Percentiles rank a stretch among this genome's conserved stretches.
phyloP scores from a whole-genome alignment of 2,113 vertebrate genomes.

The Antigone vipio region DNA sequence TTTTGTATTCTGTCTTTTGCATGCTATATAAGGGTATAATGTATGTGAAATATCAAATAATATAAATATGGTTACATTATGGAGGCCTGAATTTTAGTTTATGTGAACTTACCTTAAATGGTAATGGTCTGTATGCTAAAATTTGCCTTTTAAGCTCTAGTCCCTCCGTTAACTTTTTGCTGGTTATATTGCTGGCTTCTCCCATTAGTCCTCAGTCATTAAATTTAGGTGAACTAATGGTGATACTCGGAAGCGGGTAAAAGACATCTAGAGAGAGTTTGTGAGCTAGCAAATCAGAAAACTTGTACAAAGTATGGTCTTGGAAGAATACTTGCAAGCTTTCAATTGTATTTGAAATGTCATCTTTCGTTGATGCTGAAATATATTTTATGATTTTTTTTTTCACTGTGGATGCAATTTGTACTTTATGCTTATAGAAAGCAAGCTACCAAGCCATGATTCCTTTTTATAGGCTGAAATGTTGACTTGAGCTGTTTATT shows the following conservation, averaged over 20 bases:
- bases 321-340: neutral
- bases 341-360: neutral
- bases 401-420: neutral
- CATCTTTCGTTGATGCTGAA: neutral
- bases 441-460: neutral
- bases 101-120: rapidly evolving
- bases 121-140: neutral
- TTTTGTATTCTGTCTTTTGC: neutral
- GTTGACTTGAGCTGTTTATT: neutral
- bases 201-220: neutral
- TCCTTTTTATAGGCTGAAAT: neutral
- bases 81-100: neutral
- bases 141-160: neutral
- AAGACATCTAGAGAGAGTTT: neutral
- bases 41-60: neutral
- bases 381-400: neutral
- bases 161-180: neutral
- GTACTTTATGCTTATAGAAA: neutral
- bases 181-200: neutral
- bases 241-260: neutral
- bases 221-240: neutral
- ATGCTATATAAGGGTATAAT: neutral
- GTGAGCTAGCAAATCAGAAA: neutral
- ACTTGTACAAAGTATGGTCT: neutral
- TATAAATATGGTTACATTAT: neutral